A percentile compares a stretch with the other conserved stretches of the same genome.
phyloP scores from a whole-genome alignment of 1,140 invertebrate species.

The Rhizoglyphus robini region DNA sequence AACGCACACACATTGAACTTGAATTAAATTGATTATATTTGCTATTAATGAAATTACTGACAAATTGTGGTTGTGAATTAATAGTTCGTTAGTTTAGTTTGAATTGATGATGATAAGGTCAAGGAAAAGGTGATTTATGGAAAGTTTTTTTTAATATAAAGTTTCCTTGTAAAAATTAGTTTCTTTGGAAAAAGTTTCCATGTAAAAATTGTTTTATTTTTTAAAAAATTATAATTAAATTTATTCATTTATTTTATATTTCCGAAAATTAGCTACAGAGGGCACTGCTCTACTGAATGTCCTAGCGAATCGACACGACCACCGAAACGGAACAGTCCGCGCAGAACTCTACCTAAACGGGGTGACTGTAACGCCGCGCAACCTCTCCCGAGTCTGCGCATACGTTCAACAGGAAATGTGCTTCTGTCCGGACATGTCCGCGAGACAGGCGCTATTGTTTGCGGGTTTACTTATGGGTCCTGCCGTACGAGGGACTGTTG shows the following conservation, averaged over 20 bases:
- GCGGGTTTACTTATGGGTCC: slow-evolving; percentile 53
- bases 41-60: no score
- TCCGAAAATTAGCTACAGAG: slow-evolving; percentile 43
- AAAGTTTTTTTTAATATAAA: no score
- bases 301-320: slow-evolving; percentile 48
- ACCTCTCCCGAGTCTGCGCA: slow-evolving; percentile 47
- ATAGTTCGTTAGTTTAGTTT: no score
- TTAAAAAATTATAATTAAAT: background rate
- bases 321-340: slow-evolving; percentile 39
- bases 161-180: no score
- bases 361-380: slow-evolving; percentile 51
- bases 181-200: no score
- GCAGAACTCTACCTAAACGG: slow-evolving; percentile 77
- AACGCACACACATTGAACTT: no score
- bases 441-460: slow-evolving; percentile 63
- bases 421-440: slow-evolving; percentile 55
- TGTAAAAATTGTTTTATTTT: no score
- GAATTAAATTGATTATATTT: no score
- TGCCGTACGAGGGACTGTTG: slow-evolving; percentile 27
- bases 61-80: no score
- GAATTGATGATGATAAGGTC: no score
- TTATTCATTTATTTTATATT: background rate
- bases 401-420: slow-evolving; percentile 41
- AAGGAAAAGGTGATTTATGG: no score
- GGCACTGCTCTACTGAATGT: slow-evolving; percentile 66